Evolutionary conservation across 1,140 invertebrate species (phyloP).

Genomic region (Dreissena polymorpha): DNA sequence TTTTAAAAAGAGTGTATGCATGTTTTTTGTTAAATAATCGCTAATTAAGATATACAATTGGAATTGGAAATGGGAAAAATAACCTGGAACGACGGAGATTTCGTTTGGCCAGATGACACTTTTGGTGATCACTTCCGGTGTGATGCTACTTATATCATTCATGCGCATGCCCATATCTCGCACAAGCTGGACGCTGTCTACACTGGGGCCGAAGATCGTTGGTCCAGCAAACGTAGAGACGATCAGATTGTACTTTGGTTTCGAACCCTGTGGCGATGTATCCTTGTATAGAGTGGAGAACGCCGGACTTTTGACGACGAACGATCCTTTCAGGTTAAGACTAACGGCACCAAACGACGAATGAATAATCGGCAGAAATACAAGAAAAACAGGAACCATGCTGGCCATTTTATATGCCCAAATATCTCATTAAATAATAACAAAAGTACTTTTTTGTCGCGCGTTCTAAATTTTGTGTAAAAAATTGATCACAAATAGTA

Average conservation of each 20-base stretch:
- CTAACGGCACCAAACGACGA: not conserved
- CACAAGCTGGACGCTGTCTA: slow-evolving; percentile 62
- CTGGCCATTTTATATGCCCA: no score
- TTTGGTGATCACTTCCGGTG: slow-evolving; percentile 44
- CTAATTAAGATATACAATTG: no score
- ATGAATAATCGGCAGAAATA: not conserved
- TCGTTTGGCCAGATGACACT: slow-evolving; percentile 70
- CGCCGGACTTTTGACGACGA: slow-evolving; percentile 53
- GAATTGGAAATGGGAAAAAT: no score
- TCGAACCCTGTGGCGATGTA: not conserved
- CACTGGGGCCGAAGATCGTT: slow-evolving; percentile 32
- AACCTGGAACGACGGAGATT: slow-evolving; percentile 63
- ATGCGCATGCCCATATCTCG: slow-evolving; percentile 53
- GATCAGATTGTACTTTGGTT: slow-evolving; percentile 57
- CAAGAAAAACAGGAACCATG: not conserved
- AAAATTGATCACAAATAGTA: no score
- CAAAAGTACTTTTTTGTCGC: no score
- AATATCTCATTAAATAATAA: no score
- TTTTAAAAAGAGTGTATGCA: no score
- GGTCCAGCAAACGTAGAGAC: slow-evolving; percentile 63
- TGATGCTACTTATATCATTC: slow-evolving; percentile 34
- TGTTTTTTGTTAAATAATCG: no score
- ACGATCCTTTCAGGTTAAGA: slow-evolving; percentile 28
- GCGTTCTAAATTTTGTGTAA: no score
- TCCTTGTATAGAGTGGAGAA: slow-evolving; percentile 59